These are phyloP conservation scores for Dendrolimus houi DNA, from an alignment of 2,888 invertebrate genomes.

Conservation along the genomic window DNA sequence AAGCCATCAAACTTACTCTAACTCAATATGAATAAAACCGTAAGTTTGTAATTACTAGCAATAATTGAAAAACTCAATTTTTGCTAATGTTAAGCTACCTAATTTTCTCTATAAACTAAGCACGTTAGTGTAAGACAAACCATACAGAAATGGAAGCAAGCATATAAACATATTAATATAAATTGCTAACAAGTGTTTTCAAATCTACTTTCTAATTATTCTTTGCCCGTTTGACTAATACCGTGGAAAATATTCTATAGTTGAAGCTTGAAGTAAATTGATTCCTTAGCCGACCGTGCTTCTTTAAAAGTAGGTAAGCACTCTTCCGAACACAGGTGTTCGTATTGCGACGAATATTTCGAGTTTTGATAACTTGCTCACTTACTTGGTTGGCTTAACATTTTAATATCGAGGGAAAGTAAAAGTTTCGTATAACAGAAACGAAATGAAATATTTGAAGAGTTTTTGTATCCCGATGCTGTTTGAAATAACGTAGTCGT, in stretches of 20 bases:
- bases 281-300: not conserved
- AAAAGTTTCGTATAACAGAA: not conserved
- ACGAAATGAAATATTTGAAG: not conserved
- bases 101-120: too few species aligned
- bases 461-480: not conserved
- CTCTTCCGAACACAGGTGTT: conserved; percentile 28
- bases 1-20: too few species aligned
- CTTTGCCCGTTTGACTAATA: too few species aligned
- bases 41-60: too few species aligned
- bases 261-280: not conserved
- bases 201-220: too few species aligned
- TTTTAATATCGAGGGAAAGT: not conserved
- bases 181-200: too few species aligned
- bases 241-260: not conserved
- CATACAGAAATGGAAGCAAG: too few species aligned
- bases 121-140: too few species aligned
- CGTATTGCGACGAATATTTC: not conserved
- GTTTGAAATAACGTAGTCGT: not conserved
- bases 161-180: too few species aligned
- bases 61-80: too few species aligned
- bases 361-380: not conserved
- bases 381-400: not conserved
- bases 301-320: conserved; percentile 26
- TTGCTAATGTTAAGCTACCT: too few species aligned
- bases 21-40: too few species aligned